These are phyloP conservation scores for Bruchidius siliquastri DNA, from an alignment of 2,888 invertebrate genomes.

Conservation along the genomic window DNA sequence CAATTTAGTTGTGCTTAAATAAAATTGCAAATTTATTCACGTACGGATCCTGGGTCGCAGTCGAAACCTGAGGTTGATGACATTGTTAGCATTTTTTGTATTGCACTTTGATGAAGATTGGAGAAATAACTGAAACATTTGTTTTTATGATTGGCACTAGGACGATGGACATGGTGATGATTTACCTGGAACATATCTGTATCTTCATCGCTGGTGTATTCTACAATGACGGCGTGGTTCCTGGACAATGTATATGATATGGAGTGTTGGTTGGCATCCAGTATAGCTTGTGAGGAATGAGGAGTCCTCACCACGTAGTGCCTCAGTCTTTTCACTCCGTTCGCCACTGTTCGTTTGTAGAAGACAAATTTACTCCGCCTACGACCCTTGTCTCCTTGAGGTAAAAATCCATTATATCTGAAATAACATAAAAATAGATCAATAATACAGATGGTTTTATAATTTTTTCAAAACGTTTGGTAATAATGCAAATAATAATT, in stretches of 20 bases:
- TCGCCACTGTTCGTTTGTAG: conserved; percentile 76
- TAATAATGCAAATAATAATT: too few species aligned
- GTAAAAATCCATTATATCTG: conserved; percentile 88
- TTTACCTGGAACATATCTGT: conserved; percentile 99
- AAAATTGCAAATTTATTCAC: too few species aligned
- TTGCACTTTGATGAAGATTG: too few species aligned
- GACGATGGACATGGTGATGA: too few species aligned
- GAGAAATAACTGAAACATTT: too few species aligned
- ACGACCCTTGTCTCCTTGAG: conserved; percentile 89
- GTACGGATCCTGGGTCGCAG: too few species aligned
- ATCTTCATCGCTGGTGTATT: conserved; percentile 91
- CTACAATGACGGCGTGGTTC: conserved; percentile 96
- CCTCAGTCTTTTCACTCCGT: conserved; percentile 90
- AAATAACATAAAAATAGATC: conserved; percentile 22
- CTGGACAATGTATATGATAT: conserved; percentile 95
- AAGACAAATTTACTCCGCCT: conserved; percentile 92
- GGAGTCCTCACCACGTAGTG: conserved; percentile 96
- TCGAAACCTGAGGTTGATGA: too few species aligned
- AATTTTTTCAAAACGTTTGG: too few species aligned
- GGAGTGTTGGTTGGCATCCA: conserved; percentile 90
- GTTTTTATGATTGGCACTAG: too few species aligned
- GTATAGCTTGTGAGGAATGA: conserved; percentile 90
- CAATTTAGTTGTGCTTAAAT: too few species aligned
- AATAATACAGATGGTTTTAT: too few species aligned
- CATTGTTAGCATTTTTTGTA: too few species aligned